Evolutionary conservation across 2,797 vertebrate genomes (phyloP).

Genomic region (Otus scops): DNA sequence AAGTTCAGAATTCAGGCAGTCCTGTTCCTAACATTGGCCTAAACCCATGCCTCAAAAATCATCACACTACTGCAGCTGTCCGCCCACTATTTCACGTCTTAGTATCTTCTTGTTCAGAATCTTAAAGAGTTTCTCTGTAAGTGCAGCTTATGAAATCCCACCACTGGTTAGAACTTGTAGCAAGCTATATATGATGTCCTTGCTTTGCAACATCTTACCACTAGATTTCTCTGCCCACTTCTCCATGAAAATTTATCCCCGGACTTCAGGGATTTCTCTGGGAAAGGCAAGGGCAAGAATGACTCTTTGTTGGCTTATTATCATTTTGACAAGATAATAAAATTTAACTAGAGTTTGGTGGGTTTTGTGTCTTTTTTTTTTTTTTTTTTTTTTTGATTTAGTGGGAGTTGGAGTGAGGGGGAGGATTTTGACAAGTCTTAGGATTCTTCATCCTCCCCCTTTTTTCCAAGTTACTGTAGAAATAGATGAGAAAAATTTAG

Average conservation of each 20-base stretch:
- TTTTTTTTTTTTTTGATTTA: not conserved
- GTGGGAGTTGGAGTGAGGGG: not conserved
- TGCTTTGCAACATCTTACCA: not conserved
- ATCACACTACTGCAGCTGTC: not conserved
- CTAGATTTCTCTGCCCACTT: not conserved
- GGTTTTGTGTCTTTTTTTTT: no score
- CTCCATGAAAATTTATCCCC: not conserved
- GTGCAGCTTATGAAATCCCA: not conserved
- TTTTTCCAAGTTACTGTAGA: not conserved
- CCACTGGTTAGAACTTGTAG: not conserved
- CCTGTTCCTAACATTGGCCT: not conserved
- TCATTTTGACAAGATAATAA: not conserved
- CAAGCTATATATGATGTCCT: not conserved
- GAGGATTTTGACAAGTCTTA: not conserved
- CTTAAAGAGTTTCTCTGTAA: not conserved
- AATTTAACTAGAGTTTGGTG: not conserved
- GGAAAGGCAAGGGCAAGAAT: not conserved
- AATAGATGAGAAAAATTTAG: not conserved
- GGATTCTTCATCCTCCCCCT: not conserved
- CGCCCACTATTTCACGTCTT: not conserved
- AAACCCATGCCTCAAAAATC: not conserved
- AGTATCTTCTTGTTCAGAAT: not conserved
- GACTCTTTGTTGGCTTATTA: not conserved
- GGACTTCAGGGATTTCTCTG: not conserved
- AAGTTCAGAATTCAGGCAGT: not conserved